Evolutionary conservation across 2,888 invertebrate genomes (phyloP), one percentile per base, ranked within the genome.

Genomic region (Azorinus chamasolen): DNA sequence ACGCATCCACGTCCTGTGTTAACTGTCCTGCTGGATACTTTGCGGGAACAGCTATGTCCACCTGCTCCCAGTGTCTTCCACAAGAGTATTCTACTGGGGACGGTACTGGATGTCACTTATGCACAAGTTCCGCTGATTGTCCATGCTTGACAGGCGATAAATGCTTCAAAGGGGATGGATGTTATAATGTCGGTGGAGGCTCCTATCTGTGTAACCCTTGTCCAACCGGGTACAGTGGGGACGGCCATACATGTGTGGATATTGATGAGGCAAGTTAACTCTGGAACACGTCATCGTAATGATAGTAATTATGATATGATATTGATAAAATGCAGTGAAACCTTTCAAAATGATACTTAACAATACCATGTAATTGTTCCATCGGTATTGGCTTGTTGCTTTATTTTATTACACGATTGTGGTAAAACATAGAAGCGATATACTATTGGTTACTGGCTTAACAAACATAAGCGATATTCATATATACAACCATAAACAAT

Each of bases 251-350:
- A 8, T 91, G 91, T 76, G 64, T 78, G 2, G 90, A 91, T 74
- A 80, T 90, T 39, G 85, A 91, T 76, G 91, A 91, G 86, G 90
- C 90, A 74, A 16, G n/a, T n/a, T n/a, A n/a, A n/a, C n/a, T n/a
- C n/a, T n/a, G n/a, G n/a, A n/a, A n/a, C n/a, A n/a, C n/a, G n/a
- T n/a, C n/a, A n/a, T n/a, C n/a, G n/a, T n/a, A n/a, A n/a, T n/a
- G n/a, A n/a, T n/a, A n/a, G n/a, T n/a, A n/a, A n/a, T n/a, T n/a
- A n/a, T n/a, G n/a, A n/a, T n/a, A n/a, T n/a, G n/a, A n/a, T n/a
- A n/a, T n/a, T n/a, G n/a, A n/a, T n/a, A n/a, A n/a, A n/a, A n/a
- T n/a, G n/a, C n/a, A n/a, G n/a, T n/a, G n/a, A n/a, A n/a, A n/a
- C n/a, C n/a, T n/a, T n/a, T n/a, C n/a, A n/a, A n/a, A n/a, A n/a